These are phyloP conservation scores for Dugesia japonica DNA, from an alignment of 2,888 invertebrate species.

Conservation along the genomic window DNA sequence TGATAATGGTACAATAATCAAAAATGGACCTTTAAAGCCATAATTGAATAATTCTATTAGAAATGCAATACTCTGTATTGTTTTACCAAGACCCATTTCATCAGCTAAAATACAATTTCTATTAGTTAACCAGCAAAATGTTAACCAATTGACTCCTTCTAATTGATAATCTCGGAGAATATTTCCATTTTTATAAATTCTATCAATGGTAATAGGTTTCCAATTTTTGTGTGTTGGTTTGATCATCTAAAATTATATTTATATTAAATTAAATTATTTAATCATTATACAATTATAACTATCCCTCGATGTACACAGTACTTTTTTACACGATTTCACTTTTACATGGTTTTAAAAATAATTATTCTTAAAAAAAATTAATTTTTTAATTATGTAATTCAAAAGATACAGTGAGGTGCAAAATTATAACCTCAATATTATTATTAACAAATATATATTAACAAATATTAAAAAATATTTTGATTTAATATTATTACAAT, in stretches of 20 bases:
- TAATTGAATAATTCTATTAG: slow-evolving; percentile 59
- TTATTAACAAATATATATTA: no score
- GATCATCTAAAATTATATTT: neutral
- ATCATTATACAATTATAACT: no score
- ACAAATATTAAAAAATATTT: no score
- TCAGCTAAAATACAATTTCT: slow-evolving; percentile 96
- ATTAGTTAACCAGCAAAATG: slow-evolving; percentile 88
- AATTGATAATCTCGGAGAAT: slow-evolving; percentile 83
- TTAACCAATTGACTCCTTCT: slow-evolving; percentile 92
- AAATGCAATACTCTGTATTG: slow-evolving; percentile 94
- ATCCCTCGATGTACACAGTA: no score
- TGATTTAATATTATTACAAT: no score
- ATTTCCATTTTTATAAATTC: slow-evolving; percentile 76
- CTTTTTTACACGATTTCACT: no score
- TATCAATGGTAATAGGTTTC: slow-evolving; percentile 41
- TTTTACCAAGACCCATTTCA: slow-evolving; percentile 98
- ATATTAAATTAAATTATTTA: no score
- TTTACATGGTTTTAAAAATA: no score
- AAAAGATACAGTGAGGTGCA: no score
- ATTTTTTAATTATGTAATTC: no score
- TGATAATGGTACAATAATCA: slow-evolving; percentile 93
- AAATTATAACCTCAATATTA: no score
- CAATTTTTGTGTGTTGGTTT: neutral
- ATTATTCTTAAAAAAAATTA: no score
- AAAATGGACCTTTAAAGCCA: slow-evolving; percentile 77